These are phyloP conservation scores for Eubasilissa regina DNA, from an alignment of 1,140 invertebrate genomes.

Conservation along the genomic window DNA sequence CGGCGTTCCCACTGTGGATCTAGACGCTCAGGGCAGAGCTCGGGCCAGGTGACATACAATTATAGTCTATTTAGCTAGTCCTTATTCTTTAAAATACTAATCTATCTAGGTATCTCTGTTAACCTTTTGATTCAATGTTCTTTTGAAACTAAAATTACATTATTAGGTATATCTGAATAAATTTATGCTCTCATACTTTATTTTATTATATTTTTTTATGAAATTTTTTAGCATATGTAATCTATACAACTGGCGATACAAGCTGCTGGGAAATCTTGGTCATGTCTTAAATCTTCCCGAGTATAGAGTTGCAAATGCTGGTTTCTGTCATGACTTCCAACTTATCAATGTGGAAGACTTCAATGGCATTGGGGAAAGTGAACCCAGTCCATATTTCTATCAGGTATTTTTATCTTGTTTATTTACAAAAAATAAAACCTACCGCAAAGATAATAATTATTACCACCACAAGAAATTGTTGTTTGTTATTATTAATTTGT, in stretches of 20 bases:
- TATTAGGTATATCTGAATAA: too few relatives aligned
- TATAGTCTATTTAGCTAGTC: too few relatives aligned
- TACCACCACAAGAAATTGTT: too few relatives aligned
- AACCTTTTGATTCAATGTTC: too few relatives aligned
- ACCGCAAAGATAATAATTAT: too few relatives aligned
- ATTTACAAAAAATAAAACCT: too few relatives aligned
- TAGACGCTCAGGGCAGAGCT: slow-evolving; percentile 98
- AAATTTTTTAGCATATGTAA: slow-evolving; percentile 83
- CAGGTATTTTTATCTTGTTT: slow-evolving; percentile 75
- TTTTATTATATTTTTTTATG: background rate
- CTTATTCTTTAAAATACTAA: too few relatives aligned
- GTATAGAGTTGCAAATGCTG: slow-evolving; percentile 92
- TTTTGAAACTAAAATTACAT: too few relatives aligned
- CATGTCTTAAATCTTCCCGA: slow-evolving; percentile 90
- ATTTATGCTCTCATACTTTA: background rate
- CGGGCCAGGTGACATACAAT: slow-evolving; percentile 77
- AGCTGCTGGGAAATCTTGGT: slow-evolving; percentile 91
- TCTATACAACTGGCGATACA: slow-evolving; percentile 98
- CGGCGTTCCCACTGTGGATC: slow-evolving; percentile 96
- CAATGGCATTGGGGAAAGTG: slow-evolving; percentile 96
- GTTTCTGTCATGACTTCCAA: slow-evolving; percentile 95
- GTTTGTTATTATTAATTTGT: too few relatives aligned
- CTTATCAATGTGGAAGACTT: slow-evolving; percentile 97
- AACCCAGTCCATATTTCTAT: slow-evolving; percentile 99
- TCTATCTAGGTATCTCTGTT: too few relatives aligned